Evolutionary conservation across 2,797 vertebrate genomes (phyloP).

Genomic region (Anabas testudineus): DNA sequence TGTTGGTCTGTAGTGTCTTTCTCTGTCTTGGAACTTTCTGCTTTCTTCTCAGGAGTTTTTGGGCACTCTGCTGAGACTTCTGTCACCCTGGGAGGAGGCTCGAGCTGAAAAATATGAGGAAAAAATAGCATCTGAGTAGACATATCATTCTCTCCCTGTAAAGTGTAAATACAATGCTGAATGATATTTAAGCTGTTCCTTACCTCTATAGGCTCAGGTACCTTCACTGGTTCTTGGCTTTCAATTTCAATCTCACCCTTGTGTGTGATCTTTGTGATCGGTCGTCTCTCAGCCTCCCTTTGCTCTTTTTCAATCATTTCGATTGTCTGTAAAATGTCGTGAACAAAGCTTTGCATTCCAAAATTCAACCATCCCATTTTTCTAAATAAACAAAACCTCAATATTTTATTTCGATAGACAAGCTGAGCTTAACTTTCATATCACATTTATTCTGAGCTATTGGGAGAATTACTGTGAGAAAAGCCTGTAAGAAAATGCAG

Average conservation of each 20-base stretch:
- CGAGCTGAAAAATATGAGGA: slow-evolving; percentile 67
- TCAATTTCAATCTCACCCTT: slow-evolving; percentile 99
- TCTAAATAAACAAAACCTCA: neutral
- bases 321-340: slow-evolving; percentile 88
- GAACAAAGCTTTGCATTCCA: neutral
- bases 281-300: slow-evolving; percentile 94
- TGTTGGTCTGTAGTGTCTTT: slow-evolving; percentile 95
- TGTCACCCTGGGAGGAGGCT: slow-evolving; percentile 80
- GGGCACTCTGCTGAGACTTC: slow-evolving; percentile 87
- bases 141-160: neutral
- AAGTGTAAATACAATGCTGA: neutral
- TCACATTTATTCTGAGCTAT: neutral
- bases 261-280: slow-evolving; percentile 99
- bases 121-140: neutral
- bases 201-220: slow-evolving; percentile 91
- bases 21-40: slow-evolving; percentile 81
- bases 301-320: slow-evolving; percentile 99
- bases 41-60: slow-evolving; percentile 84
- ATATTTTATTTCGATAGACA: neutral
- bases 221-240: slow-evolving; percentile 93
- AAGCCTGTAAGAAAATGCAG: neutral
- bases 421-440: neutral
- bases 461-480: neutral
- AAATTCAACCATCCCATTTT: slow-evolving; percentile 1
- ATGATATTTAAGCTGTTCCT: slow-evolving; percentile 9